A percentile compares a stretch with the other conserved stretches of the same genome.
phyloP scores from a whole-genome alignment of 2,113 vertebrate genomes.

The Colaptes auratus region DNA sequence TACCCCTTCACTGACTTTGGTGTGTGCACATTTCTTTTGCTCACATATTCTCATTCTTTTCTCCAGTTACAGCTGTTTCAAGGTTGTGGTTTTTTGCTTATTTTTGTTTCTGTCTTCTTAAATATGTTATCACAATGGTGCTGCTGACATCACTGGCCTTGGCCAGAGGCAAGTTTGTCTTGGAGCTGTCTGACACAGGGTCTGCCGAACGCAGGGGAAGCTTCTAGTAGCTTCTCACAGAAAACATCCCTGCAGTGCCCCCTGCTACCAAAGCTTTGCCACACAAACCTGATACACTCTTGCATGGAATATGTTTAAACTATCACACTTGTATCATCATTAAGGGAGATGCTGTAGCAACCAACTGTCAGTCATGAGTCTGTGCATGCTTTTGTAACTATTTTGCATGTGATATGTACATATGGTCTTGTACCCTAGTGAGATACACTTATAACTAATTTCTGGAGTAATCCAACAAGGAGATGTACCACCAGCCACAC shows the following conservation, averaged over 20 bases:
- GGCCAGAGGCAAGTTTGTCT: fast-evolving
- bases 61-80: neutral
- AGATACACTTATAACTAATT: neutral
- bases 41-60: neutral
- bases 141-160: neutral
- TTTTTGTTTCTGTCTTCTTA: neutral
- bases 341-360: neutral
- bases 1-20: no score
- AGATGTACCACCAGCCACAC: neutral
- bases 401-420: neutral
- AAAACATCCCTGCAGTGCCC: no score
- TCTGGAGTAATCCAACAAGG: neutral
- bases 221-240: no score
- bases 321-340: neutral
- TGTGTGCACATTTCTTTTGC: no score
- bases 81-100: neutral
- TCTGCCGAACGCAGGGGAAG: neutral
- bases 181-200: neutral
- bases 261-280: no score
- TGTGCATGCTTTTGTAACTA: neutral
- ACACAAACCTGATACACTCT: neutral
- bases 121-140: neutral
- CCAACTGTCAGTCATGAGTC: neutral
- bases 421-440: neutral
- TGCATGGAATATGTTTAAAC: neutral